Base-by-base conservation (phyloP, 2,888 invertebrate genomes). In the Dryobota labecula region DNA sequence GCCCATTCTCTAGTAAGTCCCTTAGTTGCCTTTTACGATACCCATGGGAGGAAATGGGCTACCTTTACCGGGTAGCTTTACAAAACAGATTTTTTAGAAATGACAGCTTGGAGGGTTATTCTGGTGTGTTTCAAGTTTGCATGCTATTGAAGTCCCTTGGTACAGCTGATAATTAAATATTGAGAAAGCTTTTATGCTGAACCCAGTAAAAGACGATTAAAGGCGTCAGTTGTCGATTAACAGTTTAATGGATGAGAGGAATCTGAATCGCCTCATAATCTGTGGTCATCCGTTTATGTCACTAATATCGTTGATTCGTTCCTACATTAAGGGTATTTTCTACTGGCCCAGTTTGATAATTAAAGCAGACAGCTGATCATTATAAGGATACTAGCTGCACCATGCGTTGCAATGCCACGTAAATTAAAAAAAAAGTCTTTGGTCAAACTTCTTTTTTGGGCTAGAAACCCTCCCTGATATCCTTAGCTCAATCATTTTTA, bases 271-370 rank as follows among this genome's bases (percentile, higher is more conserved):
- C 27, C 0, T 11, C 36, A 61, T n/a, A 7, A 70, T 71, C 70
- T 70, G 15, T 45, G 53, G 61, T 8, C n/a, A 61, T 71, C 8
- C 53, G 43, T 71, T 38, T 13, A n/a, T 38, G 71, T 53, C 71
- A 61, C 5, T 36, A 18, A 41, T 33, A 70, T 27, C 33, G 41
- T 60, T 45, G 18, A 45, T 70, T 24, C 54, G 36, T 27, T 45
- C 27, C 30, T 56, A 7, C 18, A 45, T 24, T 7, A 15, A 56
- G 9, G n/a, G 38, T 70, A 30, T 43, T 36, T 41, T 36, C 41
- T 36, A 45, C 33, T 60, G 43, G 0, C 27, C 51, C 15, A 51
- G 49, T 51, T 51, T 51, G 15, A 51, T 51, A 51, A 6, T 27
- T 15, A 47, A 49, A 24, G 49, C 49, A 51, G 49, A n/a, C n/a